A percentile compares a stretch with the other conserved stretches of the same genome.
Evolutionary conservation across 2,888 invertebrate species (phyloP).

Genomic region (Mactromeris polynyma): DNA sequence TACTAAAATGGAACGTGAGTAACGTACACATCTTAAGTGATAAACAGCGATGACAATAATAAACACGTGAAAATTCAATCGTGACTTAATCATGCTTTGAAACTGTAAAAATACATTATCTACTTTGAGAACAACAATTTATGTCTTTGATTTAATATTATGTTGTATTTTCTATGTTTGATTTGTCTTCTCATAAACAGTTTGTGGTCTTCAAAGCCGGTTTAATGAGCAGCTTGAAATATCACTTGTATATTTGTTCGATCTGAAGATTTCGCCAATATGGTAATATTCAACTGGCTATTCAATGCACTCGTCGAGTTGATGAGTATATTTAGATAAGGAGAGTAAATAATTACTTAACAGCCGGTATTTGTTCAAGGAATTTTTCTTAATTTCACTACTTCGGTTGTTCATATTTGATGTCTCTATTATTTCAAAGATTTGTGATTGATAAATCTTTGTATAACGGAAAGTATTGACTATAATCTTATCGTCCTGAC

Average conservation of each 20-base stretch:
- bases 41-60: too few species aligned
- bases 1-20: too few species aligned
- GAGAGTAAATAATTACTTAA: slow-evolving; percentile 43
- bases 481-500: background rate
- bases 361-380: slow-evolving; percentile 40
- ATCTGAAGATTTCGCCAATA: background rate
- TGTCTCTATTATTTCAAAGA: slow-evolving; percentile 9
- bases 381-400: slow-evolving; percentile 46
- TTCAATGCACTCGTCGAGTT: background rate
- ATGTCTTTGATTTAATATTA: background rate
- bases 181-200: background rate
- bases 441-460: background rate
- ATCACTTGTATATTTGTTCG: background rate
- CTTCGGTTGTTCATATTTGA: slow-evolving; percentile 11
- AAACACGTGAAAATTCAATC: background rate
- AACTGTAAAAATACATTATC: too few species aligned
- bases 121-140: too few species aligned
- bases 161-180: background rate
- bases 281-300: background rate
- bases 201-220: background rate
- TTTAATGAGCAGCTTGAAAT: background rate
- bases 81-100: slow-evolving; percentile 4
- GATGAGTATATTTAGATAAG: slow-evolving; percentile 51
- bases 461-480: background rate
- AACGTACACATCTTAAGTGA: too few species aligned